A percentile compares a stretch with the other conserved stretches of the same genome.
Conservation (phyloP, 2,797 vertebrate species). For the Podarcis lilfordi region DNA sequence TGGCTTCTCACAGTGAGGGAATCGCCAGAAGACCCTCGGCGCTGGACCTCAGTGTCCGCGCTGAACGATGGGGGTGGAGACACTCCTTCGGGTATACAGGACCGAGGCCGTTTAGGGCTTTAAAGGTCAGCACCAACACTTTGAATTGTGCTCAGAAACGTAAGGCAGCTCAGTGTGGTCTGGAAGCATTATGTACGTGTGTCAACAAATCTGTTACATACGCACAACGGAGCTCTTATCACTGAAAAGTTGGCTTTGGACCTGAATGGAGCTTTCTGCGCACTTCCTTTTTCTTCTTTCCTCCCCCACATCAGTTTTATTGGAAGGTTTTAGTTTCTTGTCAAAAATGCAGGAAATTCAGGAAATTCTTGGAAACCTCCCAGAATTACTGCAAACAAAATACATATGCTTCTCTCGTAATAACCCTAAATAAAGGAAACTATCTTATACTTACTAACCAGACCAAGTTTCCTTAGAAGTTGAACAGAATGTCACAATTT, state of each 20-base stretch:
- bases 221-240: conserved; percentile 57
- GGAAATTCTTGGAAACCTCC: conserved; percentile 77
- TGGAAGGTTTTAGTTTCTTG: conserved; percentile 77
- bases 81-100: too few relatives aligned
- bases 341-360: conserved; percentile 80
- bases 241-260: conserved; percentile 42
- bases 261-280: conserved; percentile 37
- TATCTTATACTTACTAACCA: conserved; percentile 70
- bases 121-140: too few relatives aligned
- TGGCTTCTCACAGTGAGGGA: too few relatives aligned
- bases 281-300: conserved; percentile 6
- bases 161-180: conserved; percentile 28
- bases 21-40: too few relatives aligned
- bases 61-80: too few relatives aligned
- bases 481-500: background rate
- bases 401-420: conserved; percentile 74
- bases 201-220: conserved; percentile 52
- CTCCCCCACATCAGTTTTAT: conserved; percentile 66
- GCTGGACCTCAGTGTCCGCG: too few relatives aligned
- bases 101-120: too few relatives aligned
- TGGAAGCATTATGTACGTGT: conserved; percentile 21
- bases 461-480: background rate
- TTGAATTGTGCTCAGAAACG: too few relatives aligned
- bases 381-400: conserved; percentile 81
- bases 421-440: conserved; percentile 77